Evolutionary conservation across 1,140 invertebrate species (phyloP), one percentile per base, ranked within the genome.

Genomic region (Leptinotarsa undecemlineata): DNA sequence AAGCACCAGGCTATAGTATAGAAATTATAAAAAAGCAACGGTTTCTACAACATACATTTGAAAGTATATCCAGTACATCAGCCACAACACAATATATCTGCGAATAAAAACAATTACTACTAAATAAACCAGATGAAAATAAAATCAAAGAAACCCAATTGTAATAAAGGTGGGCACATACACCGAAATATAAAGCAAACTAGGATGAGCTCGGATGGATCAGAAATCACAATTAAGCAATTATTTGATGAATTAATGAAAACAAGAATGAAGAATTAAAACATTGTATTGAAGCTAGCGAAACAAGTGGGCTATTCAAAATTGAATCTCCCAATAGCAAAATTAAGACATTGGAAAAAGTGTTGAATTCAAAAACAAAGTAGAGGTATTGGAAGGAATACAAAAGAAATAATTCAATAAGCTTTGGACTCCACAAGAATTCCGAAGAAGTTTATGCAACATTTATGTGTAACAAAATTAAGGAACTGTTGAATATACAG

Each of bases 271-370:
- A 68, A 68, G 33, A 68, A 68, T 26, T 68, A 3, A 48, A 68
- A 68, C 1, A 48, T 68, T 68, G 11, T 15, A 68, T 68, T 68
- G 33, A 68, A 47, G 15, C 66, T 19, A 11, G 66, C 33, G 66
- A 68, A 68, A 19, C 33, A 13, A 15, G 66, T 17, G 20, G 21
- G 23, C 19, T 68, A 42, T 26, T 68, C 1, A 8, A 68, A 48
- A 19, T 68, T 68, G 33, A 68, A 68, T 68, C 33, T 26, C n/a
- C 5, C 20, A 68, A 19, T 17, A 68, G 15, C 19, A 47, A n/a
- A 19, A 68, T 13, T 5, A 68, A 33, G 33, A 42, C 1, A 48
- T 68, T 11, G 13, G 1, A 0, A 68, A 68, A 68, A 15, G 33
- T 4, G 2, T 42, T 47, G n/a, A 19, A 15, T 1, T 21, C 3